Conservation (phyloP, 2,888 invertebrate species). For the Elysia crispata region DNA sequence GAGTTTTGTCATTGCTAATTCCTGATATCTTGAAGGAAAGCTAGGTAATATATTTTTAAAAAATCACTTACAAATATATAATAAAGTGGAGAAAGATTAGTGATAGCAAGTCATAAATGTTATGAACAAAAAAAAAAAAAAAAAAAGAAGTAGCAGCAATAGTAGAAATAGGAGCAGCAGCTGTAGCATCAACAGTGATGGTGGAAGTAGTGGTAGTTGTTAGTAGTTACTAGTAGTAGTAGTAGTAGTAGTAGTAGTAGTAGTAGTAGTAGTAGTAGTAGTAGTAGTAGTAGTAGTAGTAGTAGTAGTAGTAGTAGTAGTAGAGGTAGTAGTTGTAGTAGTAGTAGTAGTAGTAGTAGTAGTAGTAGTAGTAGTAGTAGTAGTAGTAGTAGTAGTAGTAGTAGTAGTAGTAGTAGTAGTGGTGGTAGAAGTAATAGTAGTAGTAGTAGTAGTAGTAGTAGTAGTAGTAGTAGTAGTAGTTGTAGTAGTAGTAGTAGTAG, state of each 20-base stretch:
- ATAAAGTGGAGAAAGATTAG: too few species aligned
- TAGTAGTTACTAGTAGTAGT: slow-evolving; percentile 24
- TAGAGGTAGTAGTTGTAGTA: slow-evolving; percentile 22
- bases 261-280: slow-evolving; percentile 29
- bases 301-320: slow-evolving; percentile 40
- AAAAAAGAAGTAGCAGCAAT: too few species aligned
- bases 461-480: slow-evolving; percentile 36
- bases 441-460: slow-evolving; percentile 35
- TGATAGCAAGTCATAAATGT: too few species aligned
- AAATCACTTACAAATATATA: too few species aligned
- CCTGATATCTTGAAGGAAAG: too few species aligned
- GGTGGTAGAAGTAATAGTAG: slow-evolving; percentile 33
- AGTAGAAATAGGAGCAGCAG: too few species aligned
- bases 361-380: slow-evolving; percentile 33
- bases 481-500: slow-evolving; percentile 34
- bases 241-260: slow-evolving; percentile 24
- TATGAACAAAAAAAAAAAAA: too few species aligned
- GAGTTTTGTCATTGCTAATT: too few species aligned
- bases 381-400: slow-evolving; percentile 37
- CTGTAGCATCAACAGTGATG: background rate
- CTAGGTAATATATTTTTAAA: too few species aligned
- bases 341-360: slow-evolving; percentile 23
- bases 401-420: slow-evolving; percentile 33
- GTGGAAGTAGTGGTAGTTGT: background rate
- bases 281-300: slow-evolving; percentile 31